Base-by-base conservation (phyloP, 1,140 invertebrate species). In the Meloidogyne hapla region DNA sequence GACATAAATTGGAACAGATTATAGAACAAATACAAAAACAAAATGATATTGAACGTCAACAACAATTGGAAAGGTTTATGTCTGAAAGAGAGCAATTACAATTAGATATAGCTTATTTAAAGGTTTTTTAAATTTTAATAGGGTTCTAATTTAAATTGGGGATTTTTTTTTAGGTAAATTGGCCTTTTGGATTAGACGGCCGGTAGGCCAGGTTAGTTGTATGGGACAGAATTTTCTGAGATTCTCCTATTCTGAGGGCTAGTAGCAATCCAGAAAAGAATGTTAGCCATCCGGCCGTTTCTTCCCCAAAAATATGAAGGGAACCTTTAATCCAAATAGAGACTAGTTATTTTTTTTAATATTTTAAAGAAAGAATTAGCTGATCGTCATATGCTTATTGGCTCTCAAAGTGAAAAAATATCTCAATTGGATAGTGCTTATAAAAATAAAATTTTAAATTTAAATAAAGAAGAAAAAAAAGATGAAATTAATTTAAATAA, bases 331-430 rank as follows among this genome's bases (percentile, higher is more conserved):
- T 33, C 1, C 33, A 5, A 33, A 33, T 33, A 33, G 33, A 33
- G 33, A 8, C 33, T 33, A n/a, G n/a, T 28, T 15, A 8, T 23
- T 13, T 6, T 13, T 64, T 28, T 26, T 28, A 8, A n/a, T 8
- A 6, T 64, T 26, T 56, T 82, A n/a, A 69, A 82, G 48, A 84
- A 82, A 67, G 81, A 82, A 28, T 65, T 82, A 38, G 33, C 74
- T 4, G 81, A 82, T 71, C 65, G 81, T 25, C 80, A 84, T 45
- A 75, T 82, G 25, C 26, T 82, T 28, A 75, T 82, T 12, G 82
- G 74, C 10, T 82, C 81, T 66, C 81, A 82, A 65, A 82, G 82
- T 64, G 83, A 82, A 67, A 82, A 82, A 70, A 82, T 82, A 42
- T 82, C 79, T 23, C 82, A 82, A 48, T 77, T 82, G 23, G 75